phyloP scores from a whole-genome alignment of 2,113 vertebrate genomes.

The Galemys pyrenaicus region DNA sequence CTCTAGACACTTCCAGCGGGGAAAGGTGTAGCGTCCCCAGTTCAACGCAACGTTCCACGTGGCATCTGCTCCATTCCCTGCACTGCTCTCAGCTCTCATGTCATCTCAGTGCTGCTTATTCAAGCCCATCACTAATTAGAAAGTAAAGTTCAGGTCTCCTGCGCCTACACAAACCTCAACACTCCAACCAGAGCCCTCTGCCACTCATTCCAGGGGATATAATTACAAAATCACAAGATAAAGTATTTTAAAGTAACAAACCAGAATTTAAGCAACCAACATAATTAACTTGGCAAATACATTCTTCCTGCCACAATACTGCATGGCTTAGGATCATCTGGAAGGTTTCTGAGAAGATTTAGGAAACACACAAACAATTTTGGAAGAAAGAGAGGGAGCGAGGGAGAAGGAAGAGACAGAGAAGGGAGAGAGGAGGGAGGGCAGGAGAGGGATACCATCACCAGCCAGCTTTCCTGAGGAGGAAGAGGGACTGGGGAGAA shows the following conservation, averaged over 20 bases:
- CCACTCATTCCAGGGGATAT: neutral
- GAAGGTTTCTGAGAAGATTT: slow-evolving; percentile 25
- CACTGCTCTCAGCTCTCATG: neutral
- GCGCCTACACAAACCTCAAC: neutral
- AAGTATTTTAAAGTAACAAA: slow-evolving; percentile 42
- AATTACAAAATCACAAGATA: slow-evolving; percentile 5
- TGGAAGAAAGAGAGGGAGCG: neutral
- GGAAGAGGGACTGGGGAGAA: neutral
- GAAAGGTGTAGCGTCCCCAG: neutral
- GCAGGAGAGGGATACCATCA: no score
- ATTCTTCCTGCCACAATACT: neutral
- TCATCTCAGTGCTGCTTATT: neutral
- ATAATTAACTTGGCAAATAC: slow-evolving; percentile 31
- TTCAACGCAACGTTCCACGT: neutral
- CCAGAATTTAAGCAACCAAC: neutral
- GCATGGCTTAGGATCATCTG: slow-evolving; percentile 14
- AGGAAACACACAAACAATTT: neutral
- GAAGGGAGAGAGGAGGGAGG: neutral
- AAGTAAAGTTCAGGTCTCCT: neutral
- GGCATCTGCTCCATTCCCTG: neutral
- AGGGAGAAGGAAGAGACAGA: neutral
- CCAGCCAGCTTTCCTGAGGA: no score
- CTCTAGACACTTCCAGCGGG: neutral
- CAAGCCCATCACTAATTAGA: neutral
- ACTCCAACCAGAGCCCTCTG: neutral